phyloP scores from a whole-genome alignment of 2,888 invertebrate genomes.

The Heliothis peltigera region DNA sequence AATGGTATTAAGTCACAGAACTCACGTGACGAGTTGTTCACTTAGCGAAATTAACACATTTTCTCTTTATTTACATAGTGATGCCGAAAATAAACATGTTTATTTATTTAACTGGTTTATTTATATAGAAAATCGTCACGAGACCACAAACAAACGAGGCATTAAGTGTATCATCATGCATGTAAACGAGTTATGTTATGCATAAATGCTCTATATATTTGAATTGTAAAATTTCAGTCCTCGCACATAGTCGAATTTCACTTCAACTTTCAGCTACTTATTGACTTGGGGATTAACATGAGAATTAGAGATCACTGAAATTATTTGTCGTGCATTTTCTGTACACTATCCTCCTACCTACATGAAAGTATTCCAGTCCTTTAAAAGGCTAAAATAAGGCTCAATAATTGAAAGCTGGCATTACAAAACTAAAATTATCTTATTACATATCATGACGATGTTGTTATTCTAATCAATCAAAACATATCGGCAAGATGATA shows the following conservation, averaged over 20 bases:
- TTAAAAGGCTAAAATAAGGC: too few species aligned
- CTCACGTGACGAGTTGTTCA: conserved; percentile 4
- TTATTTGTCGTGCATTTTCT: too few species aligned
- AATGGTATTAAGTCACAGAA: conserved; percentile 6
- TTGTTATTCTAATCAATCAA: not conserved
- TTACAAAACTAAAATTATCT: too few species aligned
- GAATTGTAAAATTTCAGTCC: too few species aligned
- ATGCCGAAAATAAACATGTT: conserved; percentile 22
- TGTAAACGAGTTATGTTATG: conserved; percentile 1
- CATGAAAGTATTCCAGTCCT: too few species aligned
- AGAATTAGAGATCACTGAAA: too few species aligned
- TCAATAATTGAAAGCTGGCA: too few species aligned
- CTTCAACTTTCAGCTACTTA: too few species aligned
- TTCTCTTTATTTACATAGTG: conserved; percentile 14
- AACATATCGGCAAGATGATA: not conserved
- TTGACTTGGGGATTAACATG: too few species aligned
- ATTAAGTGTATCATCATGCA: conserved; percentile 8
- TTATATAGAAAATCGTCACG: conserved; percentile 22
- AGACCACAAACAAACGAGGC: conserved; percentile 20
- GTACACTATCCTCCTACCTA: too few species aligned
- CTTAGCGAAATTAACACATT: conserved; percentile 1
- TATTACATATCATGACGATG: not conserved
- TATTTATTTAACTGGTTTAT: conserved; percentile 8
- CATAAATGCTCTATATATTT: not conserved
- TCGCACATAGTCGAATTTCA: too few species aligned